Evolutionary conservation across 2,888 invertebrate genomes (phyloP), one percentile per base, ranked within the genome.

Genomic region (Panopea generosa): DNA sequence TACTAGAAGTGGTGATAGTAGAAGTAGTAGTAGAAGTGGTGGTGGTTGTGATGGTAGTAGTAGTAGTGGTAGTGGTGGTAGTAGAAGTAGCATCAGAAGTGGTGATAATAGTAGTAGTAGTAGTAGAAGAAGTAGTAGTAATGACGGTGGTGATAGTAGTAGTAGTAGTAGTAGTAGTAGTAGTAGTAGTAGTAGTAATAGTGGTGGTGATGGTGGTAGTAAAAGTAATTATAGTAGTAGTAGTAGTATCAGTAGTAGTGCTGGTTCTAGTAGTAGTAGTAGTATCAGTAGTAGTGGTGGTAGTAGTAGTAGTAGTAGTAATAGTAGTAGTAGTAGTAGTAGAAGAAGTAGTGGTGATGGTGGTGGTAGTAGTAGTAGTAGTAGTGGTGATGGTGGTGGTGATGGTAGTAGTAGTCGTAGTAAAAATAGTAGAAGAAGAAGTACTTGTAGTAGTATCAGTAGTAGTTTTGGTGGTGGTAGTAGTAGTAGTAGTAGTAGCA

Each of bases 261-360:
- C 60, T 60, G 62, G 72, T 74, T 50, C 56, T 75, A 61, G 67
- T 74, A 75, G 77, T 77, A 76, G 72, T 74, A 74, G 67, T 74
- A 61, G 67, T 76, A 56, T 60, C 60, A 73, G 67, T 76, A 67
- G 59, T 67, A 56, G 66, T 66, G 61, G 77, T 76, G 40, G 72
- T 66, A 56, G 72, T 67, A 67, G 72, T 67, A 74, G 62, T 76
- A 61, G 56, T 72, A 73, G 47, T 74, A 55, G 60, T 59, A 72
- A 70, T 57, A 27, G 65, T 50, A 57, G 70, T 57, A 59, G 63
- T 75, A 72, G 65, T 73, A 50, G 56, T 63, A 57, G 63, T 73
- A 62, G 50, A 33, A 47, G 49, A 26, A 70, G 47, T 60, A 67
- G 65, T 47, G 16, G 47, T 60, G 27, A 40, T 61, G 33, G 61